Percentiles rank a stretch among this genome's conserved stretches.
phyloP scores from a whole-genome alignment of 2,797 vertebrate species.

The Lepus oiostolus region DNA sequence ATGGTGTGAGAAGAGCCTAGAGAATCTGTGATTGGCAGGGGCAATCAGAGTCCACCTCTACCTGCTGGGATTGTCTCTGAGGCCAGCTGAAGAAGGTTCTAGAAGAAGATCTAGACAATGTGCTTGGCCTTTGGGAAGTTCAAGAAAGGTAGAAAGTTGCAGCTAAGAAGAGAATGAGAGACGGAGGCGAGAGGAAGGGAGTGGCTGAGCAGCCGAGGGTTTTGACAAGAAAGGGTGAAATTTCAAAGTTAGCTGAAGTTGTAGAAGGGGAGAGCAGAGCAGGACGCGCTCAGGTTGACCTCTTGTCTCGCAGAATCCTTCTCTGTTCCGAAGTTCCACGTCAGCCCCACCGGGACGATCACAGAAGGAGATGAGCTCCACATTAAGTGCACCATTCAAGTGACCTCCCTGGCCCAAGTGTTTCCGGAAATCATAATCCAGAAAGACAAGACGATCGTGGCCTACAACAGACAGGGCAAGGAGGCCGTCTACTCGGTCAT shows the following conservation, averaged over 20 bases:
- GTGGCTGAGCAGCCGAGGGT: background rate
- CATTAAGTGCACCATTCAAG: conserved; percentile 86
- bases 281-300: background rate
- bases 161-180: background rate
- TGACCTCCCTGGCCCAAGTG: conserved; percentile 10
- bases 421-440: conserved; percentile 89
- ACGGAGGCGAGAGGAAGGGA: background rate
- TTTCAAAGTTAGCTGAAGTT: background rate
- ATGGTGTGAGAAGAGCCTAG: background rate
- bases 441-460: conserved; percentile 88
- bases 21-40: background rate
- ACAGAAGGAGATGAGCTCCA: conserved; percentile 88
- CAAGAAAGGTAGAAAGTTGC: background rate
- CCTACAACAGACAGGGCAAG: background rate
- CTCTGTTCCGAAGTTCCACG: conserved; percentile 85
- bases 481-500: conserved; percentile 78
- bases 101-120: background rate
- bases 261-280: background rate
- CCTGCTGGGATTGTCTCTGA: background rate
- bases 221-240: background rate
- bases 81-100: background rate
- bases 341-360: conserved; percentile 74
- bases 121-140: background rate
- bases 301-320: conserved; percentile 87
- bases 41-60: background rate